Evolutionary conservation across 2,113 vertebrate genomes (phyloP).

Genomic region (Odontophorus gujanensis): DNA sequence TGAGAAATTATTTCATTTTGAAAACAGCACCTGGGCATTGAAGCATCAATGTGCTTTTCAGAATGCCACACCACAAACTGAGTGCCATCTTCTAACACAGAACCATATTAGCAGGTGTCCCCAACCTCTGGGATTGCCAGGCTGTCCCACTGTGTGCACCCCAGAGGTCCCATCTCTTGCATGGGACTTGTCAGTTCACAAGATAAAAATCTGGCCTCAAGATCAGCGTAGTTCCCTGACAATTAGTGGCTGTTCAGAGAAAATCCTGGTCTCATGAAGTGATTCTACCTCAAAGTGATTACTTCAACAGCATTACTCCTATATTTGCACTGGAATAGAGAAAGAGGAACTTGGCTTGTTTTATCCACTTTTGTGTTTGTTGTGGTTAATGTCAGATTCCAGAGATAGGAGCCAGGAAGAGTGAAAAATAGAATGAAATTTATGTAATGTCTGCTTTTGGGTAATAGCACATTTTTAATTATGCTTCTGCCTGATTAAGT

Average conservation of each 20-base stretch:
- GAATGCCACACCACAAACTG: background rate
- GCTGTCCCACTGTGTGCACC: background rate
- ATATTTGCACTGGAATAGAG: constrained; percentile 54
- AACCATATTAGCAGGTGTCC: background rate
- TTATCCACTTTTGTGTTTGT: constrained; percentile 43
- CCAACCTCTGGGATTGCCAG: background rate
- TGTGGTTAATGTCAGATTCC: constrained; percentile 36
- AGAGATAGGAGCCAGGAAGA: background rate
- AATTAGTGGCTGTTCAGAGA: background rate
- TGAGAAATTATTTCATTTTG: background rate
- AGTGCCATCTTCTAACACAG: background rate
- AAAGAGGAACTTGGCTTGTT: constrained; percentile 14
- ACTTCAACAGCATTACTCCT: constrained; percentile 39
- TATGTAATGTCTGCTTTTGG: constrained; percentile 33
- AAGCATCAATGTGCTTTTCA: background rate
- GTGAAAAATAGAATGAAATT: constrained; percentile 40
- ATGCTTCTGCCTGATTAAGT: constrained; percentile 47
- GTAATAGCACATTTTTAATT: constrained; percentile 6
- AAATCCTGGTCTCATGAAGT: background rate
- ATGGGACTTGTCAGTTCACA: background rate
- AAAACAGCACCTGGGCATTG: background rate
- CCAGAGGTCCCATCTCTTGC: background rate
- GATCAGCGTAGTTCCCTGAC: background rate
- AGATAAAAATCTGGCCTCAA: constrained; percentile 9
- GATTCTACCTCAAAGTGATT: constrained; percentile 34